phyloP scores from a whole-genome alignment of 2,113 vertebrate genomes.

The Chitala chitala region DNA sequence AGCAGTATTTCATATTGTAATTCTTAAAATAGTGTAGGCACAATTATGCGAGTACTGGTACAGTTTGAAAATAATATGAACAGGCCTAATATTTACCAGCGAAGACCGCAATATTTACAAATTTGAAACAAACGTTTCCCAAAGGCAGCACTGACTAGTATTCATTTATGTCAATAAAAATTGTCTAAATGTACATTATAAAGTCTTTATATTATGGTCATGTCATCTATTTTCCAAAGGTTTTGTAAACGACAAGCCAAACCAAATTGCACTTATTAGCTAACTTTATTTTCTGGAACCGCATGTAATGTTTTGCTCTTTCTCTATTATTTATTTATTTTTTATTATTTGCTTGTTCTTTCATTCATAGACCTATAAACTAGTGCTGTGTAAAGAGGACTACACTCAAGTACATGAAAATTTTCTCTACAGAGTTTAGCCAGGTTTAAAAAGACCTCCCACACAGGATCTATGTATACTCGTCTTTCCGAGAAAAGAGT shows the following conservation, averaged over 20 bases:
- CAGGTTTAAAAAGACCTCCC: slow-evolving; percentile 27
- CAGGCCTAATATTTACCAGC: not conserved
- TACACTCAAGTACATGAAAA: slow-evolving; percentile 25
- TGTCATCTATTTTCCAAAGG: too few species aligned
- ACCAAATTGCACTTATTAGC: too few species aligned
- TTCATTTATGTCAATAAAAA: too few species aligned
- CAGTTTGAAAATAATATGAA: not conserved
- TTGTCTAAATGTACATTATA: too few species aligned
- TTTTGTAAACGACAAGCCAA: too few species aligned
- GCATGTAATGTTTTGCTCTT: too few species aligned
- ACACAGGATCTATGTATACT: slow-evolving; percentile 31
- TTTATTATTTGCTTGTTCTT: not conserved
- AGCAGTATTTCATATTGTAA: slow-evolving; percentile 8
- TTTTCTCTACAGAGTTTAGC: slow-evolving; percentile 23
- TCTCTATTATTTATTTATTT: too few species aligned
- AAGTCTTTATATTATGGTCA: too few species aligned
- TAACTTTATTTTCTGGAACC: too few species aligned
- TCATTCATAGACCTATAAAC: not conserved
- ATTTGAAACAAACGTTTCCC: too few species aligned
- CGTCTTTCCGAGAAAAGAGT: slow-evolving; percentile 38
- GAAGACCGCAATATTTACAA: not conserved
- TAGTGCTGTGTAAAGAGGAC: not conserved
- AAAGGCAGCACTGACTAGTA: too few species aligned
- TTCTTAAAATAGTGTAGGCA: not conserved
- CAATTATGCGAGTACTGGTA: not conserved